Conservation (phyloP, 2,113 vertebrate genomes). For the Columba janthina region DNA sequence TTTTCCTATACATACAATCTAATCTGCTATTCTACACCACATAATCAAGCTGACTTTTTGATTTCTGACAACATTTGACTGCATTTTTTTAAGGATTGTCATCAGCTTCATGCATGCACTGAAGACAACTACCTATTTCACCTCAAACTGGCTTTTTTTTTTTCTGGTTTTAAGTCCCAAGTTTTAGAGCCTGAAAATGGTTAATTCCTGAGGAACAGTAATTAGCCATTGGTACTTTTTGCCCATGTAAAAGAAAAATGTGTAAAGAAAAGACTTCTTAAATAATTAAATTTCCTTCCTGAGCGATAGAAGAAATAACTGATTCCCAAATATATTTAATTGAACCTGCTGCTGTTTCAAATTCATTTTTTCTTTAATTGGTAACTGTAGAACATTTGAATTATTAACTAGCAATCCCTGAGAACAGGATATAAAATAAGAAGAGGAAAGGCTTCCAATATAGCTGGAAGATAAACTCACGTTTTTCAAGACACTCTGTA, state of each 20-base stretch:
- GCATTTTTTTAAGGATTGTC: not conserved
- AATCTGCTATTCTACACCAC: not conserved
- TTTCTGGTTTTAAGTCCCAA: not conserved
- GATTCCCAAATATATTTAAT: conserved; percentile 73
- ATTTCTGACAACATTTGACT: not conserved
- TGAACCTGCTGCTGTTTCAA: conserved; percentile 63
- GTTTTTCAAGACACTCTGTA: not conserved
- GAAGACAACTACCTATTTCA: not conserved
- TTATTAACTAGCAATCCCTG: conserved; percentile 71
- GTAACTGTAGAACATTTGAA: conserved; percentile 63
- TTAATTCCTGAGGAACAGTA: conserved; percentile 16
- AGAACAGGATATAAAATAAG: conserved; percentile 55
- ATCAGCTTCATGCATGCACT: not conserved
- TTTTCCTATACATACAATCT: not conserved
- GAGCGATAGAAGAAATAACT: conserved; percentile 47
- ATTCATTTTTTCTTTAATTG: conserved; percentile 73
- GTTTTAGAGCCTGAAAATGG: not conserved
- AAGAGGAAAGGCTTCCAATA: conserved; percentile 1
- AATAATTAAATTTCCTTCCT: conserved; percentile 64
- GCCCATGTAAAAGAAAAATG: conserved; percentile 24
- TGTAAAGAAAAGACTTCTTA: conserved; percentile 36
- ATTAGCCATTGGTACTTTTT: conserved; percentile 15
- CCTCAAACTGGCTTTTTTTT: not conserved
- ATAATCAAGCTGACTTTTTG: not conserved
- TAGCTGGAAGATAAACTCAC: conserved; percentile 15